Evolutionary conservation across 2,888 invertebrate genomes (phyloP), one percentile per base, ranked within the genome.

Genomic region (Melolontha melolontha): DNA sequence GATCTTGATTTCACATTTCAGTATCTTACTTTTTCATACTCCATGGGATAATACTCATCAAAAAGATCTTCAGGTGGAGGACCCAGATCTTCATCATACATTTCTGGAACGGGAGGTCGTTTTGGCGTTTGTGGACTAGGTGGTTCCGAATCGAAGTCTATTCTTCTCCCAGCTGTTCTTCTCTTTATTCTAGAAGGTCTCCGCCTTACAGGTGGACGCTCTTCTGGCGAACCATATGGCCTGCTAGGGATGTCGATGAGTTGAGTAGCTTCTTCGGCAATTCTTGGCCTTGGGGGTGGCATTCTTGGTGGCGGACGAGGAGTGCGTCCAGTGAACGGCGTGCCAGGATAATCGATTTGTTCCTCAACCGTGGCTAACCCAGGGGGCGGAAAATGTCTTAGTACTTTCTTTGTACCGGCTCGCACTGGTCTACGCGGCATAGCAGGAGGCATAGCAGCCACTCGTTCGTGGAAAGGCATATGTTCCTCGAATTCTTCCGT

Each of bases 61-160:
- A 72, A 66, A 40, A 72, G 44, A 8, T 71, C 71, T 2, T 67
- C 70, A 1, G 70, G 70, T 6, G 57, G 52, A 10, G 55, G 57
- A n/a, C 59, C 47, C 14, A 14, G 10, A 8, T 14, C 47, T 6
- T 62, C 59, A 11, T 34, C 47, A 5, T 52, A 27, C 34, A 12
- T n/a, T 11, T 14, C 47, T 34, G 29, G 39, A 39, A 34, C 16
- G 7, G 17, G 40, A 14, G 10, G 44, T n/a, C 27, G 11, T 12
- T 29, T 16, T n/a, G 17, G 11, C 7, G 49, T 8, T 22, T 34
- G 47, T 8, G 44, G 59, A 10, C 34, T 39, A 4, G 59, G 59
- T 11, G 59, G 47, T 12, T 29, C 16, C 7, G 59, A 27, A 22
- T 42, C 65, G 34, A 65, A 62, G 17, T 69, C 65, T 10, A 62